Base-by-base conservation (phyloP, 1,140 invertebrate genomes). In the Eulimnadia texana region DNA sequence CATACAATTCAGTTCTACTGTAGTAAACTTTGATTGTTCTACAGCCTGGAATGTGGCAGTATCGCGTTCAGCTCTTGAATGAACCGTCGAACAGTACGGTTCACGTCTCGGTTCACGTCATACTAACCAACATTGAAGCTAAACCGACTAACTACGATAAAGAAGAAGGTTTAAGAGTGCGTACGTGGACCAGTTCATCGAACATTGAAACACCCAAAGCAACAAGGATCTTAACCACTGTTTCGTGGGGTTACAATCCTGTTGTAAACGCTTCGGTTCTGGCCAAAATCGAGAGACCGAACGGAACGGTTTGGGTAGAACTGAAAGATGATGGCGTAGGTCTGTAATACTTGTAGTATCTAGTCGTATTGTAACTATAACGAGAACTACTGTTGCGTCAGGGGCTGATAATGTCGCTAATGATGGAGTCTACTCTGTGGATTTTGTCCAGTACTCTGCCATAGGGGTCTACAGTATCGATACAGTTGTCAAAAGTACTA, bases 401-500 rank as follows among this genome's bases (percentile, higher is more conserved):
- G 55, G 55, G n/a, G 42, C 3, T 9, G 55, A 58, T 19, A 58
- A 58, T 29, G 19, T 27, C 25, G 55, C 55, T 3, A 33, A 42
- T 20, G 55, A 58, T 29, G 55, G 55, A 28, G 42, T 58, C n/a
- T 58, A 58, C 55, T 58, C 55, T 1, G 55, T 27, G 29, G 19
- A 27, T 1, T 29, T 58, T 25, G 23, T 19, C 6, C 3, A 25
- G 10, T 58, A 33, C 42, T 33, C 55, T 20, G 22, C 28, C 22
- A 33, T 23, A 20, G 55, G 55, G 20, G 29, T 42, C 11, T 58
- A 58, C 55, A 33, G 55, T 25, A 28, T 42, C 13, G 42, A 33
- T 20, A 20, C 42, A 3, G 22, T n/a, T 1, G 55, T 58, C 22
- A 42, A 58, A 19, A n/a, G 19, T 20, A 58, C 55, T 29, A 58